Evolutionary conservation across 2,113 vertebrate genomes (phyloP).

Genomic region (Thalassoma bifasciatum): DNA sequence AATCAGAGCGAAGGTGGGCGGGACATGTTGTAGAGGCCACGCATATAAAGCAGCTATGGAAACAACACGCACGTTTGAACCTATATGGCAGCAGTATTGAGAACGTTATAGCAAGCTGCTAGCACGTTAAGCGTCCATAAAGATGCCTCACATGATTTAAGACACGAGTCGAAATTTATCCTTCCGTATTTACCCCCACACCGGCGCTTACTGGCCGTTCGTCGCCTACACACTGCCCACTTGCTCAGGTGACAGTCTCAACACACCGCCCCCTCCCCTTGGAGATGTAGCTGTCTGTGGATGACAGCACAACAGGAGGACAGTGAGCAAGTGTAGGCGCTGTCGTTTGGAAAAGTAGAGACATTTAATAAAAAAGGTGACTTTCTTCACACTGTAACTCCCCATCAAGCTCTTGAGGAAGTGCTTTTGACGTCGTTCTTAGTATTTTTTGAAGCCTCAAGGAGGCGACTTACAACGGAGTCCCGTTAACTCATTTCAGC

Average conservation of each 20-base stretch:
- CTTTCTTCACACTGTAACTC: background rate
- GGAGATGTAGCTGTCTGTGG: constrained; percentile 71
- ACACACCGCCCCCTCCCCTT: constrained; percentile 57
- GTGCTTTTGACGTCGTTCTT: background rate
- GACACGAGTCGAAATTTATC: background rate
- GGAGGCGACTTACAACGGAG: constrained; percentile 5
- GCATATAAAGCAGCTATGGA: background rate
- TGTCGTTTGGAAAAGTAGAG: constrained; percentile 24
- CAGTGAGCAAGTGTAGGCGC: constrained; percentile 34
- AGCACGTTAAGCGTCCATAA: too few relatives aligned
- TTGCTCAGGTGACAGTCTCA: constrained; percentile 74
- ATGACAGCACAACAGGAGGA: constrained; percentile 66
- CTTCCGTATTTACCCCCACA: background rate
- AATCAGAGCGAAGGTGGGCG: constrained; percentile 53
- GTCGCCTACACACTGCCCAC: constrained; percentile 59
- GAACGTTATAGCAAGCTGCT: too few relatives aligned
- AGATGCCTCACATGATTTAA: background rate
- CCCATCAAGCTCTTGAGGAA: background rate
- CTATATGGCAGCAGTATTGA: background rate
- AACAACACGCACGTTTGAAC: background rate
- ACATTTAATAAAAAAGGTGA: constrained; percentile 6
- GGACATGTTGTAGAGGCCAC: background rate
- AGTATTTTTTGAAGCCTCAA: constrained; percentile 9
- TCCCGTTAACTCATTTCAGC: background rate
- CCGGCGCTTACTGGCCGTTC: constrained; percentile 34